Percentiles rank a stretch among this genome's conserved stretches.
Evolutionary conservation across 2,113 vertebrate genomes (phyloP).

Genomic region (Plestiodon gilberti): DNA sequence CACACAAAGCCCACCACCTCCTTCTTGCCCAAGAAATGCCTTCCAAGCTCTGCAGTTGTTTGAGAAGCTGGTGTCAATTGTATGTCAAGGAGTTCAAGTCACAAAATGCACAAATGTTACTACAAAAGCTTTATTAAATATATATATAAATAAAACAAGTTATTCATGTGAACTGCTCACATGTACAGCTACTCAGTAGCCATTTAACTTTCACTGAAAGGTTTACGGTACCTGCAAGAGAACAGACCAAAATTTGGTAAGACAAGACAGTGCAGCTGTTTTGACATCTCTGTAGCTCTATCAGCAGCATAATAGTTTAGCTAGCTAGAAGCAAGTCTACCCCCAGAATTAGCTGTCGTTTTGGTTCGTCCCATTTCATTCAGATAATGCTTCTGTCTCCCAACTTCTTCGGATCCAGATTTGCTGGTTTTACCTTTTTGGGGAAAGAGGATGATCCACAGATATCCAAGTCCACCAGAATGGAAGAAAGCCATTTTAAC

Average conservation of each 20-base stretch:
- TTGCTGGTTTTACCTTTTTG: neutral
- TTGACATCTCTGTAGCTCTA: neutral
- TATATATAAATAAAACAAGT: neutral
- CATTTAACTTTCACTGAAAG: constrained; percentile 11
- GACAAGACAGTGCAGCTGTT: neutral
- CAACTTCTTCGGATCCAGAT: neutral
- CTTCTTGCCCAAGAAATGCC: no score
- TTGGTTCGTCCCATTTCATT: neutral
- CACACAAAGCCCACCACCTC: no score
- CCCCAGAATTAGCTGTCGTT: neutral
- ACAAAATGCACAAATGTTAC: neutral
- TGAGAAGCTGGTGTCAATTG: neutral
- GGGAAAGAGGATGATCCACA: neutral
- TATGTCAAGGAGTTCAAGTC: neutral
- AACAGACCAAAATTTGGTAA: neutral
- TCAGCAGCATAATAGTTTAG: neutral
- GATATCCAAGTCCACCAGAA: neutral
- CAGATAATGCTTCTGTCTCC: neutral
- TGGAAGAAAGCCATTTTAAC: neutral
- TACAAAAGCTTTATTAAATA: neutral
- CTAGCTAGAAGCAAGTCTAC: no score
- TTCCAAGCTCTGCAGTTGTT: no score
- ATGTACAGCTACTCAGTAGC: constrained; percentile 26
- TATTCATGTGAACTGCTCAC: neutral
- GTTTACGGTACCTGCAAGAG: constrained; percentile 10